These are phyloP conservation scores for Prunella strophiata DNA, from an alignment of 2,797 vertebrate species.

Conservation along the genomic window DNA sequence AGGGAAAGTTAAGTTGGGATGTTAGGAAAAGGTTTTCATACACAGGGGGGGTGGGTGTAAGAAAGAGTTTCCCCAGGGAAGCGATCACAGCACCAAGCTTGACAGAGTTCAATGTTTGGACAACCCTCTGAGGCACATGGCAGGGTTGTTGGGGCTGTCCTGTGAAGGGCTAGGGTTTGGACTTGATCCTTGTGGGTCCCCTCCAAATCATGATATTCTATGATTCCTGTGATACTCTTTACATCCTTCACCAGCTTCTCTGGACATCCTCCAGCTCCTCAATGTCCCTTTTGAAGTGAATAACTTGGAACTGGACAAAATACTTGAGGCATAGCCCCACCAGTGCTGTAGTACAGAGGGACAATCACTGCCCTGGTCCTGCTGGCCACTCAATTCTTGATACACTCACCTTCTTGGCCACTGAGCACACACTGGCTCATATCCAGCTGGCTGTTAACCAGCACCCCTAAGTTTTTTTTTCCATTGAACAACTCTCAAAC, in stretches of 20 bases:
- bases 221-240: not conserved
- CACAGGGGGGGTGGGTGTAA: not conserved
- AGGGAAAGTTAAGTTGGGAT: not conserved
- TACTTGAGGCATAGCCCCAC: not conserved
- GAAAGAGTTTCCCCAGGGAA: not conserved
- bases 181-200: not conserved
- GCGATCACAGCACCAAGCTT: not conserved
- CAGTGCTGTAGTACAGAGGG: not conserved
- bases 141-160: not conserved
- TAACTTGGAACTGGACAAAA: not conserved
- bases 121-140: not conserved
- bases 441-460: not conserved
- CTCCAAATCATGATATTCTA: rapidly evolving
- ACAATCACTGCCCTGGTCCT: not conserved
- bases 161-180: not conserved
- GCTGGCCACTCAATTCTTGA: not conserved
- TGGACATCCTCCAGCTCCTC: not conserved
- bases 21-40: not conserved
- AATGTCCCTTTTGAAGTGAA: not conserved
- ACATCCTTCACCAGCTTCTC: not conserved
- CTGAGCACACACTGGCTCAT: not conserved
- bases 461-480: not conserved
- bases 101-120: not conserved
- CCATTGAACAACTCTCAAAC: rapidly evolving
- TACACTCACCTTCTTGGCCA: not conserved